These are phyloP conservation scores for Leptatherina wallacei DNA, from an alignment of 2,797 vertebrate species.

Conservation along the genomic window DNA sequence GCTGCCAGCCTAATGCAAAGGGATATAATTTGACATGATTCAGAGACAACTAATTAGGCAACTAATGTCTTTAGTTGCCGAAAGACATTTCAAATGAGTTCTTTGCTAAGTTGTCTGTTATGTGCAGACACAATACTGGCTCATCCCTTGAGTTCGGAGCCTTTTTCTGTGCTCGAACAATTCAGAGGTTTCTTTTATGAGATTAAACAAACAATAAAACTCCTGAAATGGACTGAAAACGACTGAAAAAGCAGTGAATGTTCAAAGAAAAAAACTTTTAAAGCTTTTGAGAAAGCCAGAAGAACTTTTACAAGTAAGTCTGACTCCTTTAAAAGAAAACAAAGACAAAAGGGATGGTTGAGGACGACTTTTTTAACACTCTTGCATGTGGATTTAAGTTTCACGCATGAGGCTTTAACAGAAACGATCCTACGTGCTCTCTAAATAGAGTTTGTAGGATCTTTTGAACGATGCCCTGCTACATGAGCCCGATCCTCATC, in stretches of 20 bases:
- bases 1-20: no score
- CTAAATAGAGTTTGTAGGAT: background rate
- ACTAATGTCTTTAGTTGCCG: no score
- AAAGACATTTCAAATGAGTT: background rate
- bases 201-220: background rate
- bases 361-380: background rate
- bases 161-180: background rate
- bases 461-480: background rate
- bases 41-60: no score
- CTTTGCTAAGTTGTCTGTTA: no score
- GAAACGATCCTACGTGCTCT: background rate
- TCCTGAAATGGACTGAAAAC: background rate
- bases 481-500: slow-evolving; percentile 14
- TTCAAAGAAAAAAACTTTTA: background rate
- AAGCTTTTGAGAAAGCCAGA: background rate
- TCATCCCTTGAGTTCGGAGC: background rate
- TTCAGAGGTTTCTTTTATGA: background rate
- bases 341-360: background rate
- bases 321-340: background rate
- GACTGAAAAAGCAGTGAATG: background rate
- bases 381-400: background rate
- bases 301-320: background rate
- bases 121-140: background rate
- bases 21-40: no score
- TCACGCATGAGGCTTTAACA: background rate